Conservation (phyloP, 2,113 vertebrate species). For the Larimichthys polyactis region DNA sequence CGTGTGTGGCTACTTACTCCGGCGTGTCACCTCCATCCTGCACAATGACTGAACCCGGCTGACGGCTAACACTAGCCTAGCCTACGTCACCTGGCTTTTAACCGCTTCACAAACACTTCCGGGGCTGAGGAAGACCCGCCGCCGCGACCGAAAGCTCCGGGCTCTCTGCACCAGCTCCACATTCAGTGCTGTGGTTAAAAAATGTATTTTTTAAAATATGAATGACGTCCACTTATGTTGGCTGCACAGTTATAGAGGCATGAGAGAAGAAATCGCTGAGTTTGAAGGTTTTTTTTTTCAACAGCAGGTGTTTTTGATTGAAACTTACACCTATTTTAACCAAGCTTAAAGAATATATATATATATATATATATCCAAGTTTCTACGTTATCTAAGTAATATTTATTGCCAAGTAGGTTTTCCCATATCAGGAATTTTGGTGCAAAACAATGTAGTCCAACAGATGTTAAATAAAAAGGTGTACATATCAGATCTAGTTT, state of each 20-base stretch:
- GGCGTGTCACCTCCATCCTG: conserved; percentile 94
- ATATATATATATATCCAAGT: too few relatives aligned
- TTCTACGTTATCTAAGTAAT: too few relatives aligned
- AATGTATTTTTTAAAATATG: too few relatives aligned
- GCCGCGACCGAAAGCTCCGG: not conserved
- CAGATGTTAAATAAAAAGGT: too few relatives aligned
- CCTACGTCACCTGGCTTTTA: conserved; percentile 69
- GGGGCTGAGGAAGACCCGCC: conserved; percentile 19
- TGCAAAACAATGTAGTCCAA: too few relatives aligned
- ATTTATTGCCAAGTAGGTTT: too few relatives aligned
- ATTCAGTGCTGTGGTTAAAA: not conserved
- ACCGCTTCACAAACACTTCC: conserved; percentile 70
- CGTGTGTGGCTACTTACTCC: conserved; percentile 86
- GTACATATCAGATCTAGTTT: too few relatives aligned
- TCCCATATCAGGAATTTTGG: too few relatives aligned
- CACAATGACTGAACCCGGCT: conserved; percentile 73
- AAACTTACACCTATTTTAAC: too few relatives aligned
- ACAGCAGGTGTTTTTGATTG: not conserved
- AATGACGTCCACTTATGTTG: not conserved
- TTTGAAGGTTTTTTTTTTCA: too few relatives aligned
- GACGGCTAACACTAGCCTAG: conserved; percentile 71
- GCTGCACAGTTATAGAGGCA: not conserved
- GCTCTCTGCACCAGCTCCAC: not conserved
- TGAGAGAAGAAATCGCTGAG: too few relatives aligned
- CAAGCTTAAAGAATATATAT: too few relatives aligned